phyloP scores from a whole-genome alignment of 2,113 vertebrate genomes.

The Chaetura pelagica region DNA sequence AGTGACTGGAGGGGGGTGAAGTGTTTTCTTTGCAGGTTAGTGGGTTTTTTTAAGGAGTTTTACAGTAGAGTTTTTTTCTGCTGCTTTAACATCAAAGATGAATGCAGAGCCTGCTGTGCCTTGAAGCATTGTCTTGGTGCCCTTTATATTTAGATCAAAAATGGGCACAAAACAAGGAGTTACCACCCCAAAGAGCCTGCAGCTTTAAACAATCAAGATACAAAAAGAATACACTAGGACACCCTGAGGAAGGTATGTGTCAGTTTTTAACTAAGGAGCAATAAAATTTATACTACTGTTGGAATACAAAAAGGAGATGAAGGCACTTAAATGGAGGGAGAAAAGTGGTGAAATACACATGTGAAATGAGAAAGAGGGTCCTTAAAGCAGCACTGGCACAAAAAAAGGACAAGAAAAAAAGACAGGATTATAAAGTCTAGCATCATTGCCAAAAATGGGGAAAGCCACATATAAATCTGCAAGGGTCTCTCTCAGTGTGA shows the following conservation, averaged over 20 bases:
- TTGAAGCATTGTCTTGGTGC: background rate
- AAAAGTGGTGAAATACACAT: background rate
- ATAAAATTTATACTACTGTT: background rate
- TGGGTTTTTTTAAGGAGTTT: background rate
- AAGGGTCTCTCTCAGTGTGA: background rate
- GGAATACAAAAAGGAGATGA: background rate
- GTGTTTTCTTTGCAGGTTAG: background rate
- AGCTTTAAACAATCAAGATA: background rate
- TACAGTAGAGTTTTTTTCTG: background rate
- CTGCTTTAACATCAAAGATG: background rate
- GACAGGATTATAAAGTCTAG: background rate
- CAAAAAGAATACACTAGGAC: background rate
- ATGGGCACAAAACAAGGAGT: background rate
- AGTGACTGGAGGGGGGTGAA: background rate
- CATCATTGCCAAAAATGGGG: background rate
- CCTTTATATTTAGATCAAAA: background rate
- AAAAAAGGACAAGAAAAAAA: background rate
- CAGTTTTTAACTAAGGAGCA: background rate
- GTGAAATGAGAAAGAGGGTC: background rate
- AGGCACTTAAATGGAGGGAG: background rate
- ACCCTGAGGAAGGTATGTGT: background rate
- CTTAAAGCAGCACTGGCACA: background rate
- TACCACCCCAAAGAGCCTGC: background rate
- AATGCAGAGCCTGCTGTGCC: background rate
- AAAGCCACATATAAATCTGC: background rate